Conservation (phyloP, 2,113 vertebrate genomes). For the Choloepus hoffmanni region DNA sequence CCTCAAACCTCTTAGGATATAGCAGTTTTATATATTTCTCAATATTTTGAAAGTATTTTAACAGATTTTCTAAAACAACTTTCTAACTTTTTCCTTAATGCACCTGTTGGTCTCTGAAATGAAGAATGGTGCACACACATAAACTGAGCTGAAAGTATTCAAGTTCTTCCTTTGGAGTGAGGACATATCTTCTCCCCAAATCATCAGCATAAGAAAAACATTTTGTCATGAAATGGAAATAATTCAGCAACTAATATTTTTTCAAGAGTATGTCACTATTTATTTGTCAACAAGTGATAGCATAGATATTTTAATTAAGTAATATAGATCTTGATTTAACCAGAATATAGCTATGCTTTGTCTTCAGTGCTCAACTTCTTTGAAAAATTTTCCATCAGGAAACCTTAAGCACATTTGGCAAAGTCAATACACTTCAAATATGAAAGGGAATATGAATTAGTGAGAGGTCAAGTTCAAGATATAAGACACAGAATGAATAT, state of each 20-base stretch:
- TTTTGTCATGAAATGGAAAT: constrained; percentile 42
- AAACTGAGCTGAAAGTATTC: neutral
- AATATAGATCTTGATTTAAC: constrained; percentile 30
- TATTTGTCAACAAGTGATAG: constrained; percentile 17
- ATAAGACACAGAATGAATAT: constrained; percentile 71
- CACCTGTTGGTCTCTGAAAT: neutral
- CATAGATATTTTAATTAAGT: constrained; percentile 55
- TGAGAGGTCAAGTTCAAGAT: constrained; percentile 63
- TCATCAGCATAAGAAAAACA: neutral
- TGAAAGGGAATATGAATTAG: constrained; percentile 70
- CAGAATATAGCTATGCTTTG: neutral
- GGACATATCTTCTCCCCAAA: neutral
- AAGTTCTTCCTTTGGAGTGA: neutral
- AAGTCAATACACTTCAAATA: constrained; percentile 73
- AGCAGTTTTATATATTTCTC: neutral
- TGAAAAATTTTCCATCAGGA: constrained; percentile 63
- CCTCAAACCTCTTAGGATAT: neutral
- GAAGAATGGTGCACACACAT: accelerated
- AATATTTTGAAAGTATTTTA: neutral
- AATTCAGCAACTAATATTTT: constrained; percentile 7
- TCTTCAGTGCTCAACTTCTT: constrained; percentile 43
- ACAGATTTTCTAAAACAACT: neutral
- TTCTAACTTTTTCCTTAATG: neutral
- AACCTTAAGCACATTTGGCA: constrained; percentile 14
- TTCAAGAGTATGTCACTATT: neutral